Evolutionary conservation across 2,888 invertebrate species (phyloP), one percentile per base, ranked within the genome.

Genomic region (Macaria liturata): DNA sequence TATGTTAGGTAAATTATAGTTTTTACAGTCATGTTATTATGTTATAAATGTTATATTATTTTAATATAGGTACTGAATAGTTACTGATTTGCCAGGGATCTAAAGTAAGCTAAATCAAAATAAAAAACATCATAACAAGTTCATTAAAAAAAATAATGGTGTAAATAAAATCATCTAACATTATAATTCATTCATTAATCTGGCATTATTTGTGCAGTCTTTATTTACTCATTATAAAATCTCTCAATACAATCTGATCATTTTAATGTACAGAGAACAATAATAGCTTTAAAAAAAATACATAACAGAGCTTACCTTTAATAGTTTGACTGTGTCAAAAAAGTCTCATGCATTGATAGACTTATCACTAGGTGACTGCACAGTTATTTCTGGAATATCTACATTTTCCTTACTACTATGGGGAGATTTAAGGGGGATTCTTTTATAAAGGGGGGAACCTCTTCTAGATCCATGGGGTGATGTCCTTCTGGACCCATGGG

Each of bases 351-450:
- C 34, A 34, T 2, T 7, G 1, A 37, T 37, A 4, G 34, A 37
- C 34, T 37, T 37, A 42, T 42, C 42, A 42, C 42, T 42, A 4
- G 42, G 42, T 42, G 42, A 42, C 9, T 42, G 42, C 42, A 42
- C 8, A 8, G n/a, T 4, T n/a, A 42, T 42, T 42, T 42, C 42
- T 8, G 42, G 42, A 4, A 42, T n/a, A 42, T 42, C 9, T 8
- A n/a, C 39, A 39, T 8, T n/a, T 42, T 5, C 4, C 8, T 42
- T 42, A 42, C 39, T 39, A 39, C 39, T 39, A 5, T 39, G 5
- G 5, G 6, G 39, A 39, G 39, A 39, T 39, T 39, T 39, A 8
- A 39, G 39, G 39, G 39, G 39, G 8, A n/a, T 42, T 42, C 8
- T 8, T 42, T 5, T 8, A n/a, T 9, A 4, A 42, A 8, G 42